Conservation (phyloP, 2,113 vertebrate species). For the Chamaetylas fuelleborni region DNA sequence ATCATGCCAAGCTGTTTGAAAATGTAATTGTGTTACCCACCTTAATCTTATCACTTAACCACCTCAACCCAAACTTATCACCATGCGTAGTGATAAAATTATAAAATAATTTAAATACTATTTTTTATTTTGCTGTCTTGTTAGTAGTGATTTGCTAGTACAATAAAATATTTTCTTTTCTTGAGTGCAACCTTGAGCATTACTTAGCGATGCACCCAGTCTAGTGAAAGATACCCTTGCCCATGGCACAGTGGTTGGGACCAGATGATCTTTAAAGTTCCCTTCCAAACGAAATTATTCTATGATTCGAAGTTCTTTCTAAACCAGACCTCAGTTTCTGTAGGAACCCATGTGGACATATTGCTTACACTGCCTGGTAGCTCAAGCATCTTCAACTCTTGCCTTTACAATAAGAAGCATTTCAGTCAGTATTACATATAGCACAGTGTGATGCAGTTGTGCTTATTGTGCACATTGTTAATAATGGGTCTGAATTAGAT, state of each 20-base stretch:
- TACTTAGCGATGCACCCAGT: not conserved
- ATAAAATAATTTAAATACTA: not conserved
- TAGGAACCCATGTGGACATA: not conserved
- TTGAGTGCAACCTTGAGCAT: not conserved
- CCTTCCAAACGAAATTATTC: not conserved
- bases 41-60: not conserved
- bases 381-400: not conserved
- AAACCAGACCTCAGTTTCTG: not conserved
- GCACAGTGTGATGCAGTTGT: not conserved
- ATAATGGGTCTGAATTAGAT: not conserved
- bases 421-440: not conserved
- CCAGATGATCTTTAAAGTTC: not conserved
- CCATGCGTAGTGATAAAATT: not conserved
- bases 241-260: accelerated
- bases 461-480: not conserved
- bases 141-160: not conserved
- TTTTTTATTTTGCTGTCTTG: not conserved
- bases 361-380: not conserved
- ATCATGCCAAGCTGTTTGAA: not conserved
- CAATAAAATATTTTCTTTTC: not conserved
- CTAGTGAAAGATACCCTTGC: not conserved
- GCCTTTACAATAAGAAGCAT: not conserved
- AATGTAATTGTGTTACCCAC: not conserved
- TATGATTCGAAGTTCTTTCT: not conserved
- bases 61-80: not conserved